A percentile compares a stretch with the other conserved stretches of the same genome.
Conservation (phyloP, 2,113 vertebrate genomes). For the Hiodon tergisus region DNA sequence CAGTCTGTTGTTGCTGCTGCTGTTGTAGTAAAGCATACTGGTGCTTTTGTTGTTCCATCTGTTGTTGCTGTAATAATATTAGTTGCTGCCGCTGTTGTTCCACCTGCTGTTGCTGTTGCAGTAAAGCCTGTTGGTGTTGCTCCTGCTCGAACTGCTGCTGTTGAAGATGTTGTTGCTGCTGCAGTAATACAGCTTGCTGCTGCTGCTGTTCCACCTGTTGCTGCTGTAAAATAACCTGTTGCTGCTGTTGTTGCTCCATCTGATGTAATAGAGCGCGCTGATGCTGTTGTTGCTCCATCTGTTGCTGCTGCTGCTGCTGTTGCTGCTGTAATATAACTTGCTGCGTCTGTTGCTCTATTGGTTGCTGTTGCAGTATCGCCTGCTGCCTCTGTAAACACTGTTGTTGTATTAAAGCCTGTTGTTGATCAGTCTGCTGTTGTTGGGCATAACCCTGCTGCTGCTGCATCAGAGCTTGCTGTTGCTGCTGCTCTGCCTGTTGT, state of each 20-base stretch:
- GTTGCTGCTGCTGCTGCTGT: constrained; percentile 24
- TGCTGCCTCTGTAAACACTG: constrained; percentile 29
- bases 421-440: constrained; percentile 42
- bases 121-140: constrained; percentile 36
- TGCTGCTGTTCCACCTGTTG: constrained; percentile 51
- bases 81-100: constrained; percentile 31
- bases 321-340: constrained; percentile 30
- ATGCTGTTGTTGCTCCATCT: constrained; percentile 34
- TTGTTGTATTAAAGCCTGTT: constrained; percentile 44
- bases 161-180: constrained; percentile 43
- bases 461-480: constrained; percentile 34
- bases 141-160: constrained; percentile 44
- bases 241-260: constrained; percentile 34
- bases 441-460: constrained; percentile 40
- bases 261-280: constrained; percentile 23
- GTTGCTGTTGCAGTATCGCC: constrained; percentile 33
- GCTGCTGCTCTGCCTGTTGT: constrained; percentile 35
- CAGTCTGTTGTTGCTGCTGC: constrained; percentile 30
- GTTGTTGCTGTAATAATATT: constrained; percentile 24
- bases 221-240: constrained; percentile 45
- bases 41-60: constrained; percentile 25
- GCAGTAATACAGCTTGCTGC: constrained; percentile 29
- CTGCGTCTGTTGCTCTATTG: constrained; percentile 29
- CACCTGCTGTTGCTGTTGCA: constrained; percentile 27
- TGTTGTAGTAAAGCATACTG: not conserved